Conservation (phyloP, 2,113 vertebrate species). For the Menidia beryllina region DNA sequence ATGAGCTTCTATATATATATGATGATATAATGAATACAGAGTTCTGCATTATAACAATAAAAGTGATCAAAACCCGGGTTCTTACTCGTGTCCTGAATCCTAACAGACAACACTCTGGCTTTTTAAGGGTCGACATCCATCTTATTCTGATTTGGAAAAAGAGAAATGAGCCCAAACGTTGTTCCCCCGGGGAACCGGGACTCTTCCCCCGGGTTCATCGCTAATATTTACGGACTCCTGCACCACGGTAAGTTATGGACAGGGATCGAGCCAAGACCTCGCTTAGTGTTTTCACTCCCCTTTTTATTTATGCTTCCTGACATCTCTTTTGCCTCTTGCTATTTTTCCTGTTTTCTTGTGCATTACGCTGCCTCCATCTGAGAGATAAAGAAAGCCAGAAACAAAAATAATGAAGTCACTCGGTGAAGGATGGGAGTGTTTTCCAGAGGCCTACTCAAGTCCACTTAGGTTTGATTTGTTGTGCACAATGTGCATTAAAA, state of each 20-base stretch:
- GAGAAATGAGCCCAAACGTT: constrained; percentile 35
- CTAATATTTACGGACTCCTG: constrained; percentile 78
- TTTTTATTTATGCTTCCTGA: constrained; percentile 71
- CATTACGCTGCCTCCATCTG: constrained; percentile 33
- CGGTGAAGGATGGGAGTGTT: background rate
- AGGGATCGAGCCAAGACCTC: constrained; percentile 64
- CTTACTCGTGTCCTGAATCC: constrained; percentile 4
- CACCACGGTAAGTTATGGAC: constrained; percentile 76
- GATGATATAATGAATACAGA: background rate
- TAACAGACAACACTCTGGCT: constrained; percentile 6
- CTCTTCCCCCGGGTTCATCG: constrained; percentile 61
- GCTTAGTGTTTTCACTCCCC: constrained; percentile 76
- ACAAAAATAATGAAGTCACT: background rate
- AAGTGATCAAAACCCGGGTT: no score
- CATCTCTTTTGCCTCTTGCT: constrained; percentile 55
- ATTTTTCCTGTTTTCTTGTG: constrained; percentile 63
- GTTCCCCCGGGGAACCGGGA: constrained; percentile 20
- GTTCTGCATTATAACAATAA: background rate
- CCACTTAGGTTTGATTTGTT: background rate
- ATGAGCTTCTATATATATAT: background rate
- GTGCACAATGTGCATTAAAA: background rate
- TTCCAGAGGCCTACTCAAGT: constrained; percentile 1
- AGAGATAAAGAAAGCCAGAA: background rate
- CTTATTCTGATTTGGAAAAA: constrained; percentile 44
- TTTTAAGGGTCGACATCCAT: constrained; percentile 10